These are phyloP conservation scores for Huso huso DNA, from an alignment of 2,797 vertebrate genomes.

Conservation along the genomic window DNA sequence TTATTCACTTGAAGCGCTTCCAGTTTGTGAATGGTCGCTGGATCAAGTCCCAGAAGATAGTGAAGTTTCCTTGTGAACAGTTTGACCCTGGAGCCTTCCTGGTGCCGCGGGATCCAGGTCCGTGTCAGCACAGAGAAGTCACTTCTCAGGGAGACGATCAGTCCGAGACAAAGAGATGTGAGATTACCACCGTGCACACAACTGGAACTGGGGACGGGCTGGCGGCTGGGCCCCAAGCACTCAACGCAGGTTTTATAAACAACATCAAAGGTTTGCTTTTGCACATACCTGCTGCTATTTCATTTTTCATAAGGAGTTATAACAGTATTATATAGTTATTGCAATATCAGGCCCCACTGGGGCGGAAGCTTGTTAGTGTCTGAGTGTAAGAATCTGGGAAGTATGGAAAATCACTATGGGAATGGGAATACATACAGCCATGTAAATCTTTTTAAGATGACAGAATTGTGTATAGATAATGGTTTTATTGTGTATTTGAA, in stretches of 20 bases:
- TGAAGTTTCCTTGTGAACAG: constrained; percentile 85
- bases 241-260: constrained; percentile 55
- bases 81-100: constrained; percentile 95
- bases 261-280: constrained; percentile 72
- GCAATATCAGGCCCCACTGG: not conserved
- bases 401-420: no score
- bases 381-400: not conserved
- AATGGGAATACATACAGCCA: no score
- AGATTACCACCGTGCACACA: constrained; percentile 35
- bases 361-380: not conserved
- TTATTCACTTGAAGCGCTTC: constrained; percentile 95
- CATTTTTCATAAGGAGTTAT: not conserved
- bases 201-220: constrained; percentile 56
- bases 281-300: not conserved
- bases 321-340: not conserved
- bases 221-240: constrained; percentile 49
- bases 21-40: constrained; percentile 96
- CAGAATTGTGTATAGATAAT: no score
- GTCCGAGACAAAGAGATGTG: constrained; percentile 54
- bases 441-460: no score
- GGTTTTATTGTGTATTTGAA: no score
- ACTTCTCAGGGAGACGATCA: constrained; percentile 62
- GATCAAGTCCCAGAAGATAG: constrained; percentile 99
- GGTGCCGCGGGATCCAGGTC: constrained; percentile 76
- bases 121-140: constrained; percentile 62